These are phyloP conservation scores for Palythoa grandiflora DNA, from an alignment of 92 coral and sea anemone genomes.

Conservation along the genomic window DNA sequence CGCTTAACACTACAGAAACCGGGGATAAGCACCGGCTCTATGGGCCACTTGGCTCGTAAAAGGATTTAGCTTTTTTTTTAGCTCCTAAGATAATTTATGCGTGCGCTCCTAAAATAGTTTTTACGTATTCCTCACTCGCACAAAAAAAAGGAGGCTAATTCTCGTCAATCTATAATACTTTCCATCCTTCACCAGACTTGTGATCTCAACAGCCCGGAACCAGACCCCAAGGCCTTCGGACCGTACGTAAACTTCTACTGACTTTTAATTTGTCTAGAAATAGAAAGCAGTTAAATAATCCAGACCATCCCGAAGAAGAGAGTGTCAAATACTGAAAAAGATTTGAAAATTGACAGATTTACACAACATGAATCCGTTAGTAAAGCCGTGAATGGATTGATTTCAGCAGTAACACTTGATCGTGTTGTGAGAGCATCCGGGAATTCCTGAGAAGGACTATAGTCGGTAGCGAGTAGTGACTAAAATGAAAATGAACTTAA, in stretches of 20 bases:
- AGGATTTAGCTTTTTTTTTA: too few relatives aligned
- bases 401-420: too few relatives aligned
- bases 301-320: not conserved
- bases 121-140: not conserved
- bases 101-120: too few relatives aligned
- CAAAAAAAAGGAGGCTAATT: not conserved
- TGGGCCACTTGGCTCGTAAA: too few relatives aligned
- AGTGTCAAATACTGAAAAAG: not conserved
- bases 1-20: too few relatives aligned
- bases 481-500: too few relatives aligned
- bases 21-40: too few relatives aligned
- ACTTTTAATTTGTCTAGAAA: not conserved
- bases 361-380: not conserved
- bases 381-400: too few relatives aligned
- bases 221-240: slow-evolving; percentile 73
- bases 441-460: too few relatives aligned
- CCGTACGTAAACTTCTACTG: slow-evolving; percentile 77
- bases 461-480: too few relatives aligned
- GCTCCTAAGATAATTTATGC: too few relatives aligned
- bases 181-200: slow-evolving; percentile 69
- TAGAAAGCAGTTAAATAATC: not conserved
- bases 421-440: too few relatives aligned
- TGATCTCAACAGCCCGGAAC: slow-evolving; percentile 94
- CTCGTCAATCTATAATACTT: not conserved
- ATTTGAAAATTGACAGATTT: not conserved